These are phyloP conservation scores for Nematolebias whitei DNA, from an alignment of 2,113 vertebrate species.

Conservation along the genomic window DNA sequence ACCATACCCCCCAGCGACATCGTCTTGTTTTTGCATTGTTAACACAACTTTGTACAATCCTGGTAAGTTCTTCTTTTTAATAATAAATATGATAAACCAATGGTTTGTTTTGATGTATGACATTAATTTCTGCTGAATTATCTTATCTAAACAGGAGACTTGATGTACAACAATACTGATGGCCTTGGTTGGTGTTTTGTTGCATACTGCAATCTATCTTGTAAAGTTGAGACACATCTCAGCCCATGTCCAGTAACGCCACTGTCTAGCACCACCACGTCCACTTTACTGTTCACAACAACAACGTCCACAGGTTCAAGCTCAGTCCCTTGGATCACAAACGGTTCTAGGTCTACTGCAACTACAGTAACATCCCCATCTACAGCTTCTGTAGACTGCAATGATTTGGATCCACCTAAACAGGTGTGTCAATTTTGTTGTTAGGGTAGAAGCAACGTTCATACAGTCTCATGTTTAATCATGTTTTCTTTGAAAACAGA, in stretches of 20 bases:
- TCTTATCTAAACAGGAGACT: conserved; percentile 43
- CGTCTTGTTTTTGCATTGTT: conserved; percentile 36
- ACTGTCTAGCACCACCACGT: conserved; percentile 39
- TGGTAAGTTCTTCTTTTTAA: conserved; percentile 29
- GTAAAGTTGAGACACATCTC: conserved; percentile 18
- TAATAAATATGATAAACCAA: not conserved
- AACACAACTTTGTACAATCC: conserved; percentile 25
- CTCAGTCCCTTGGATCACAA: conserved; percentile 20
- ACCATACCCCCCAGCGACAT: not conserved
- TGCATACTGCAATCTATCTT: conserved; percentile 57
- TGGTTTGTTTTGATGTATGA: not conserved
- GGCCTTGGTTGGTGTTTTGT: conserved; percentile 46
- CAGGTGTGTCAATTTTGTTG: conserved; percentile 55
- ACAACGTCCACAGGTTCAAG: conserved; percentile 6
- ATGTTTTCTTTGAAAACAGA: too few relatives aligned
- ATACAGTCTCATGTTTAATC: too few relatives aligned
- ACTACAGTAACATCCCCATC: conserved; percentile 1
- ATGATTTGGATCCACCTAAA: conserved; percentile 54
- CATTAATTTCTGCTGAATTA: not conserved
- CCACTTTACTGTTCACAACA: not conserved
- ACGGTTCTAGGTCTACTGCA: not conserved
- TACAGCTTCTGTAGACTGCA: conserved; percentile 59
- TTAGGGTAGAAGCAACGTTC: not conserved
- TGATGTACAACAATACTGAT: conserved; percentile 63
- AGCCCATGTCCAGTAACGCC: conserved; percentile 35